Percentiles rank a stretch among this genome's conserved stretches.
These are phyloP conservation scores for Tupaia chinensis DNA, from an alignment of 2,113 vertebrate species.

Conservation along the genomic window DNA sequence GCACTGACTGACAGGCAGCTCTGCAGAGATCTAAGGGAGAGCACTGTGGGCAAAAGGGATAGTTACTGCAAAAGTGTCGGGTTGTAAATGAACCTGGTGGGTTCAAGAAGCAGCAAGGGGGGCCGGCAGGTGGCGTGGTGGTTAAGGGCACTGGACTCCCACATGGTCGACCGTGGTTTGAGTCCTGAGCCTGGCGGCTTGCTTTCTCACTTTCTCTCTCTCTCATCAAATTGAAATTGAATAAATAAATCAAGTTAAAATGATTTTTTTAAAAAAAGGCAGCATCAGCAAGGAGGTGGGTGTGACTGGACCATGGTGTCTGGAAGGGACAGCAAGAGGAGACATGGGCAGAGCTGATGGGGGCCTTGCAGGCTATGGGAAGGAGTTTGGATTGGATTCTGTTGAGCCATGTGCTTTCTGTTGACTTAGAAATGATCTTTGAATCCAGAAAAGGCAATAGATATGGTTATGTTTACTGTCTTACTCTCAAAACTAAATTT, in stretches of 20 bases:
- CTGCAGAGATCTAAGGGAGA: background rate
- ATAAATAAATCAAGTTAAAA: no score
- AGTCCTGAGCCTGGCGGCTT: no score
- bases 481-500: conserved; percentile 23
- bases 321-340: background rate
- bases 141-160: no score
- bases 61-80: background rate
- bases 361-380: background rate
- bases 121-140: no score
- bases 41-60: background rate
- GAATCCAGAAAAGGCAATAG: background rate
- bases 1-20: background rate
- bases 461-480: background rate
- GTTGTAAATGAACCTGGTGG: background rate
- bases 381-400: background rate
- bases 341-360: background rate
- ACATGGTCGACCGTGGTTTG: no score
- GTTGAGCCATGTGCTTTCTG: background rate
- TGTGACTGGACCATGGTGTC: background rate
- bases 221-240: no score
- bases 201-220: no score
- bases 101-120: background rate
- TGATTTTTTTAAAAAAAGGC: no score
- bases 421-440: background rate
- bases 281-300: background rate